These are phyloP conservation scores for Scatophagus argus DNA, from an alignment of 2,113 vertebrate genomes.

Conservation along the genomic window DNA sequence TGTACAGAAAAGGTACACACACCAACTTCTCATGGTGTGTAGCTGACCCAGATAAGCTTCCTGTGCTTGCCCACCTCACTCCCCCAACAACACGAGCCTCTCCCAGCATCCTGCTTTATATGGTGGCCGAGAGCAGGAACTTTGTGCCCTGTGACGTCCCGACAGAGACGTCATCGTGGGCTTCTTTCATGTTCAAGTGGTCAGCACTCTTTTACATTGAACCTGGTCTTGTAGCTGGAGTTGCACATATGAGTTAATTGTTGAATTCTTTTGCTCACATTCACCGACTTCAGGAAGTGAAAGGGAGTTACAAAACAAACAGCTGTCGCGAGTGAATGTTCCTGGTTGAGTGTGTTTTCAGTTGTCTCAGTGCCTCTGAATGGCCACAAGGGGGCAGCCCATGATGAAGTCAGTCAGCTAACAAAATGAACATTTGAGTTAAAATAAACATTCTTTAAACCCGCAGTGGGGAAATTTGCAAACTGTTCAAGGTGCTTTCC, in stretches of 20 bases:
- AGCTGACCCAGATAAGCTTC: slow-evolving; percentile 74
- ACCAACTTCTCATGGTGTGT: slow-evolving; percentile 59
- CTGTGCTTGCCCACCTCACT: slow-evolving; percentile 48
- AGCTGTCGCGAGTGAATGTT: neutral
- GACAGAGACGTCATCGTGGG: slow-evolving; percentile 29
- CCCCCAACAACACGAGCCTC: slow-evolving; percentile 35
- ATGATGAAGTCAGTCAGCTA: neutral
- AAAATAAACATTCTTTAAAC: no score
- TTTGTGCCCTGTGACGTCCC: slow-evolving; percentile 50
- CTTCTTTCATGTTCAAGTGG: neutral
- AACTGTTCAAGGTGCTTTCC: neutral
- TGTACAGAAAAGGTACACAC: slow-evolving; percentile 48
- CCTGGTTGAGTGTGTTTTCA: neutral
- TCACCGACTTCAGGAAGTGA: neutral
- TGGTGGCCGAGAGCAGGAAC: slow-evolving; percentile 46
- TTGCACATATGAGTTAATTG: neutral
- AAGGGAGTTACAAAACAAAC: neutral
- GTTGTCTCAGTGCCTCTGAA: slow-evolving; percentile 14
- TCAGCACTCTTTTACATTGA: neutral
- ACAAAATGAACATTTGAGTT: neutral
- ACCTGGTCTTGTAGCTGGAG: neutral
- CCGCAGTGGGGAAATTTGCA: no score
- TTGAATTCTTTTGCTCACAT: neutral
- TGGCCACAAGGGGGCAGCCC: slow-evolving; percentile 50
- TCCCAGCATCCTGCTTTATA: slow-evolving; percentile 69